Base-by-base conservation (phyloP, 2,888 invertebrate species). In the Harmothoe impar region DNA sequence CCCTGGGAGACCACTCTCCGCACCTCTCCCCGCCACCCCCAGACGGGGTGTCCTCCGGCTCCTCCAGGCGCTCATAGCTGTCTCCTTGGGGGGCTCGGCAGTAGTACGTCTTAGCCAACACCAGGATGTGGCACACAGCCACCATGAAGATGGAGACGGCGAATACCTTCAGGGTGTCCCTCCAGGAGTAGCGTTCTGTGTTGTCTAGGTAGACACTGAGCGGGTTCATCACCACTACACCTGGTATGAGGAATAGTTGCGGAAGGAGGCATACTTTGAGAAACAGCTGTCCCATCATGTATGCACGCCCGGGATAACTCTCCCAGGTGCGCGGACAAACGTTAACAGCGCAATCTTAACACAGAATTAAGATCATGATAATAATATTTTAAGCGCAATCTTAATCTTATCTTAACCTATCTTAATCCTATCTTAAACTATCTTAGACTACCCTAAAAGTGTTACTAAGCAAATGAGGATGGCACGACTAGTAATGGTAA, bases 171-270 rank as follows among this genome's bases (percentile, higher is more conserved):
- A 88, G 29, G 29, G 88, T 88, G 88, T 88, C 88, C 56, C 88
- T 52, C 88, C 88, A 88, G 17, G 88, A 54, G 56, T 88, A 56
- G 12, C 51, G 35, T 25, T 88, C 88, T 88, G 52, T 88, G 56
- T 25, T 20, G 56, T 88, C 88, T 7, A 88, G 88, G 56, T 88
- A 88, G 25, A 88, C 88, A 52, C 54, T 88, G 29, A 88, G 56
- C 0, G 88, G 88, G 31, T 88, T 88, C 88, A 88, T 88, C 25
- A 88, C 56, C 3, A 88, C 56, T 1, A 88, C 88, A 88, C 88
- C 88, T 88, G 88, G 0, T 33, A 35, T n/a, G 25, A 84, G n/a
- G 84, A 84, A 23, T 81, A 35, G n/a, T n/a, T n/a, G n/a, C n/a
- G 31, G 31, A 17, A 43, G 43, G 68, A 15, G 68, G 29, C 68